phyloP scores from a whole-genome alignment of 23 tunicate species.

The Trididemnum miniatum region DNA sequence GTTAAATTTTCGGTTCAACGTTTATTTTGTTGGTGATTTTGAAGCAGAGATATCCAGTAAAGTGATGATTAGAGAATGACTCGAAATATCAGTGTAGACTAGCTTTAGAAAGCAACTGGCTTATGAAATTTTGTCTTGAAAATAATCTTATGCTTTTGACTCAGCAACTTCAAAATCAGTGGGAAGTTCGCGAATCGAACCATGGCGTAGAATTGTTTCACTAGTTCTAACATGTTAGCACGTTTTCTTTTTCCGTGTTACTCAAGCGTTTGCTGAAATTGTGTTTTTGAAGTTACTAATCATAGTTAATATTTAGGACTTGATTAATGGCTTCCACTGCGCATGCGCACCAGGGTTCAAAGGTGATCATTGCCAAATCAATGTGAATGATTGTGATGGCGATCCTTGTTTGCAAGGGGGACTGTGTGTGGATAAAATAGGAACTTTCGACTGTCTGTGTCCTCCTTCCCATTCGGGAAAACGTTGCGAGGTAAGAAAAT shows the following conservation, averaged over 20 bases:
- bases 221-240: too few species aligned
- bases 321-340: conserved; percentile 62
- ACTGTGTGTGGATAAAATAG: conserved; percentile 56
- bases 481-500: conserved; percentile 71
- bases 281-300: neutral
- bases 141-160: too few species aligned
- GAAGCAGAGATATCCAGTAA: too few species aligned
- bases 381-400: conserved; percentile 73
- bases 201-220: too few species aligned
- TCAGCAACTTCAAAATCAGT: neutral
- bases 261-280: neutral
- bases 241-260: neutral
- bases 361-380: conserved; percentile 59
- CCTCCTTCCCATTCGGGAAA: conserved; percentile 68
- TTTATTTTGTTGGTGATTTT: too few species aligned
- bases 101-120: too few species aligned
- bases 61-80: too few species aligned
- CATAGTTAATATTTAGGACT: conserved; percentile 60
- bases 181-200: neutral
- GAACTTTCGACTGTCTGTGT: conserved; percentile 63
- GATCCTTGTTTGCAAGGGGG: conserved; percentile 86
- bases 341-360: conserved; percentile 59
- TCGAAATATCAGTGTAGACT: too few species aligned
- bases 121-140: too few species aligned
- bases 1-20: too few species aligned